A percentile compares a stretch with the other conserved stretches of the same genome.
These are phyloP conservation scores for Euzophera pinguis DNA, from an alignment of 2,888 invertebrate genomes.

Conservation along the genomic window DNA sequence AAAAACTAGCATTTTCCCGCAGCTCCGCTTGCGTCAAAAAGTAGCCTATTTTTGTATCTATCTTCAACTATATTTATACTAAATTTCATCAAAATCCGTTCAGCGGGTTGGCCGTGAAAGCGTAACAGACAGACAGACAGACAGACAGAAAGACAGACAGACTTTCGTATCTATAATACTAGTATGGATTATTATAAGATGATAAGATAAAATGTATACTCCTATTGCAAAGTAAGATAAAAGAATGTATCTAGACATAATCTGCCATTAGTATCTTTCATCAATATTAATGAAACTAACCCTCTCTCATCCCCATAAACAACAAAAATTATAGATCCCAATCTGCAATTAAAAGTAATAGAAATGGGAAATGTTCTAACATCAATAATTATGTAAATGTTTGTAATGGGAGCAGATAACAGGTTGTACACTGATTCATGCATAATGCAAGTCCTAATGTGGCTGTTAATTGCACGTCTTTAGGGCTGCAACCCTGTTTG, in stretches of 20 bases:
- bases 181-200: too few species aligned
- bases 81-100: too few species aligned
- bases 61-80: too few species aligned
- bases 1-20: too few species aligned
- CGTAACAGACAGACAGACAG: too few species aligned
- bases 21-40: too few species aligned
- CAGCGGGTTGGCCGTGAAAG: too few species aligned
- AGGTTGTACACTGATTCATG: conserved; percentile 52
- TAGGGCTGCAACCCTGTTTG: conserved; percentile 48
- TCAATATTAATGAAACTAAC: background rate
- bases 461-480: conserved; percentile 62
- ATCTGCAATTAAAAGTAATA: background rate
- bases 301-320: background rate
- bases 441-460: conserved; percentile 67
- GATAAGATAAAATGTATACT: too few species aligned
- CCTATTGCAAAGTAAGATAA: background rate
- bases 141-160: too few species aligned
- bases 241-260: background rate
- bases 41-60: too few species aligned
- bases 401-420: conserved; percentile 57
- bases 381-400: conserved; percentile 58
- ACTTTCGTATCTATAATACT: too few species aligned
- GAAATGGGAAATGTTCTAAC: conserved; percentile 13
- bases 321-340: conserved; percentile 1
- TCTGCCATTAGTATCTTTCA: background rate